Evolutionary conservation across 1,140 invertebrate genomes (phyloP), one percentile per base, ranked within the genome.

Genomic region (Yoshiicerus persimilis): DNA sequence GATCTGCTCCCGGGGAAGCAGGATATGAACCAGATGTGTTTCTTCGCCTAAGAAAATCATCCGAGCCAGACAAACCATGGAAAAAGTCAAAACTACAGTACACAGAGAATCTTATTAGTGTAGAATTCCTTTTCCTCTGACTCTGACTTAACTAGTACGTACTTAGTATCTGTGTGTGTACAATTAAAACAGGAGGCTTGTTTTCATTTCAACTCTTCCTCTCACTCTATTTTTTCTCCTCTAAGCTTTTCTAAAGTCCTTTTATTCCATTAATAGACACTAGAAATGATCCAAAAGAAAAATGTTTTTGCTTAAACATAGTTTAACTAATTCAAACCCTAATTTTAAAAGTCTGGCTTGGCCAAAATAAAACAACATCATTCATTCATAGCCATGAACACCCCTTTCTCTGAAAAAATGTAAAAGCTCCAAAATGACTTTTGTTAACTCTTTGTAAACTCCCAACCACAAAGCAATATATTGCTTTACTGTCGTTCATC

Each of bases 1-100:
- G 75, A 34, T 80, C 30, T 16, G 75, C 30, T 80, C 32, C 34
- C 34, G 30, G 30, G n/a, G 83, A 47, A 84, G 83, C 83, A 84
- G 83, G 83, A 84, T 84, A 84, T 47, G 83, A 84, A 84, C 83
- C 83, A 84, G 83, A 84, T 84, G 83, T 84, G 38, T 47, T 62
- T 47, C 38, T 41, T 84, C 39, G 39, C 83, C 83, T 30, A 41
- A 84, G 23, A 84, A 38, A 80, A 38, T 70, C 27, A 80, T 34
- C 75, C 75, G 30, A n/a, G 20, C 30, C 75, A 84, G 83, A 84
- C 38, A 84, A 84, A 84, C 27, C 25, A 47, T 56, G 25, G n/a
- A 47, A 80, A 80, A 80, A 80, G 32, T 36, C 75, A 34, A 80
- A 38, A 9, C 34, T n/a, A n/a, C 30, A 80, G 10, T 3, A 23